phyloP scores from a whole-genome alignment of 2,797 vertebrate genomes.

The Remorina albescens region DNA sequence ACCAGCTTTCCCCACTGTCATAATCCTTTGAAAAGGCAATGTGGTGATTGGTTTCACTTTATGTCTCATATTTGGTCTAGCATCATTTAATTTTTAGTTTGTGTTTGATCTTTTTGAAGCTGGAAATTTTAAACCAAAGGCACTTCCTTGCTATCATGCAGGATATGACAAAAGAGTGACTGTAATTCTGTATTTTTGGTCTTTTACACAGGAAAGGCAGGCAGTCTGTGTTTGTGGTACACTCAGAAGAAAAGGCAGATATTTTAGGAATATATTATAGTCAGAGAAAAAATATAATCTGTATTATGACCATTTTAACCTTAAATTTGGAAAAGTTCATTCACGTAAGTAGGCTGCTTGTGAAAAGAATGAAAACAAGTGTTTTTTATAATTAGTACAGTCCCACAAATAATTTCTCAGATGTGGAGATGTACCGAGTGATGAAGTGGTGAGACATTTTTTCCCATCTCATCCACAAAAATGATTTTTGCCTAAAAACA shows the following conservation, averaged over 20 bases:
- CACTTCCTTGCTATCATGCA: slow-evolving; percentile 97
- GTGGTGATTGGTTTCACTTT: slow-evolving; percentile 92
- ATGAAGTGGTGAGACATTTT: slow-evolving; percentile 53
- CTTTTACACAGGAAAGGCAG: slow-evolving; percentile 83
- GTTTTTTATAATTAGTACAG: slow-evolving; percentile 47
- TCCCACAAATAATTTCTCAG: slow-evolving; percentile 44
- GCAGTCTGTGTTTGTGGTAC: slow-evolving; percentile 63
- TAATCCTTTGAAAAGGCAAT: slow-evolving; percentile 96
- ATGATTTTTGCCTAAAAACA: slow-evolving; percentile 46
- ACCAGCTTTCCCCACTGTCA: slow-evolving; percentile 72
- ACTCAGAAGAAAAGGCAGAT: slow-evolving; percentile 57
- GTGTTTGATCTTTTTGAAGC: slow-evolving; percentile 89
- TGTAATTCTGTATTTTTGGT: slow-evolving; percentile 84
- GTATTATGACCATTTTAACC: slow-evolving; percentile 26
- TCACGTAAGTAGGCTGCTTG: slow-evolving; percentile 36
- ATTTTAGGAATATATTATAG: slow-evolving; percentile 39
- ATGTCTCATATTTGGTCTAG: slow-evolving; percentile 92
- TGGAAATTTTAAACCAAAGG: slow-evolving; percentile 96
- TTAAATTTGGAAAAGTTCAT: slow-evolving; percentile 26
- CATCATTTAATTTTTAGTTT: slow-evolving; percentile 86
- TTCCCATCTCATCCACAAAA: slow-evolving; percentile 50
- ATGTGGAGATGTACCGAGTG: slow-evolving; percentile 61
- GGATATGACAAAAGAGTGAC: slow-evolving; percentile 88
- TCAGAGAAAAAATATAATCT: slow-evolving; percentile 56
- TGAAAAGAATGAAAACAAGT: slow-evolving; percentile 28